Conservation (phyloP, 2,113 vertebrate genomes). For the Poeciliopsis prolifica region DNA sequence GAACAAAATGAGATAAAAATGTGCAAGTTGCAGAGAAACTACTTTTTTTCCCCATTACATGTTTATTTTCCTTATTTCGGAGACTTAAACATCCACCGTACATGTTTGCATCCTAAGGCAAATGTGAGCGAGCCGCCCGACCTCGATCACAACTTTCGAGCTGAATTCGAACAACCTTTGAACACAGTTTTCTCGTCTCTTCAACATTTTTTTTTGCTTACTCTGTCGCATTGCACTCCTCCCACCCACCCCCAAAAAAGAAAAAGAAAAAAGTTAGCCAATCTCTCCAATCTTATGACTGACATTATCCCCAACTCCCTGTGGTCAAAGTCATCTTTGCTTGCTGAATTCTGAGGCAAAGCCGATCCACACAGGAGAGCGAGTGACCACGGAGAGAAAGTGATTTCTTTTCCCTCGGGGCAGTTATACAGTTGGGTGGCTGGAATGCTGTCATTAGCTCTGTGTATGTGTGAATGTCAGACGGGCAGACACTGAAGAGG, state of each 20-base stretch:
- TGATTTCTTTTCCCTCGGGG: slow-evolving; percentile 46
- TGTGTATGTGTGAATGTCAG: slow-evolving; percentile 70
- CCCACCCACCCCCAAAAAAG: too few species aligned
- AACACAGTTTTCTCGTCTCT: not conserved
- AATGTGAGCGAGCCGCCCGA: not conserved
- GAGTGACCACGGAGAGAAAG: slow-evolving; percentile 38
- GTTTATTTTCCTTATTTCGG: not conserved
- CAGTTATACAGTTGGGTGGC: slow-evolving; percentile 54
- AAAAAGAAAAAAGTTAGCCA: slow-evolving; percentile 23
- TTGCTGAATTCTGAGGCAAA: slow-evolving; percentile 51
- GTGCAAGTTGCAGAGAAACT: not conserved
- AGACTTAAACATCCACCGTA: not conserved
- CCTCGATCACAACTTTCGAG: not conserved
- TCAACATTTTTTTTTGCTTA: not conserved
- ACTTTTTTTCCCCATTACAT: not conserved
- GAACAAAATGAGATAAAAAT: not conserved
- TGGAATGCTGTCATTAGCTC: slow-evolving; percentile 65
- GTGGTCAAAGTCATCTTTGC: slow-evolving; percentile 49
- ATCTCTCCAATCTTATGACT: slow-evolving; percentile 48
- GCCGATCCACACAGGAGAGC: slow-evolving; percentile 43
- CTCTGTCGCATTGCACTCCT: not conserved
- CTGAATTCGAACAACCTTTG: not conserved
- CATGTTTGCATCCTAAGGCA: not conserved
- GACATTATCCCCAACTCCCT: slow-evolving; percentile 55
- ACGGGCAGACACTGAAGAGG: slow-evolving; percentile 55